Conservation (phyloP, 2,888 invertebrate species). For the Stenoptilia bipunctidactyla region DNA sequence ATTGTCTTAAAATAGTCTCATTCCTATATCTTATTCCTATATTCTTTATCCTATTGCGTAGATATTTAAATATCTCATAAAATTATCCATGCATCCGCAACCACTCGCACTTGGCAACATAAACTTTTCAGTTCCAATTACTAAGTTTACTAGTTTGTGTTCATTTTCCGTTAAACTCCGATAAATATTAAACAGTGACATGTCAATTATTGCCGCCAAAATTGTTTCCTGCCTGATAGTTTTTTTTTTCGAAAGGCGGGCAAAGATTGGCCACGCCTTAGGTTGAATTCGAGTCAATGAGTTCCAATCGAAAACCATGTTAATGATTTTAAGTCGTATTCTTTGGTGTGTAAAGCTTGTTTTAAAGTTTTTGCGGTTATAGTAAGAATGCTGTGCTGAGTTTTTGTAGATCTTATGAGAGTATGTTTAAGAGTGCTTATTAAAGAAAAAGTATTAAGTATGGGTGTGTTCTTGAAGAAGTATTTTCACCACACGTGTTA, state of each 20-base stretch:
- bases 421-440: too few species aligned
- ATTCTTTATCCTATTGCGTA: too few species aligned
- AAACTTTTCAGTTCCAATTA: slow-evolving; percentile 65
- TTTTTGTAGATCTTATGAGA: too few species aligned
- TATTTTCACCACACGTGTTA: slow-evolving; percentile 54
- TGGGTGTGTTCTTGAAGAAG: slow-evolving; percentile 40
- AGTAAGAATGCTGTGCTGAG: too few species aligned
- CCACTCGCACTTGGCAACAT: slow-evolving; percentile 17
- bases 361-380: slow-evolving; percentile 16
- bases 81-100: slow-evolving; percentile 35
- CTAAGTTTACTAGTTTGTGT: slow-evolving; percentile 41
- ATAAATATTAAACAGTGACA: slow-evolving; percentile 63
- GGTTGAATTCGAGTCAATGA: slow-evolving; percentile 21
- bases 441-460: slow-evolving; percentile 11
- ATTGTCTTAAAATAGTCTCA: too few species aligned
- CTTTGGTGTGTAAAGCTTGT: slow-evolving; percentile 20
- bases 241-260: slow-evolving; percentile 39
- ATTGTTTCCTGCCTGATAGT: slow-evolving; percentile 37
- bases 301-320: slow-evolving; percentile 7
- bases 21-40: too few species aligned
- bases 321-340: too few species aligned
- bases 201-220: slow-evolving; percentile 58
- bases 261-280: slow-evolving; percentile 40
- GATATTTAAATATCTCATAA: slow-evolving; percentile 16
- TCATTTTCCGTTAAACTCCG: slow-evolving; percentile 45